Evolutionary conservation across 2,797 vertebrate species (phyloP).

Genomic region (Emys orbicularis): DNA sequence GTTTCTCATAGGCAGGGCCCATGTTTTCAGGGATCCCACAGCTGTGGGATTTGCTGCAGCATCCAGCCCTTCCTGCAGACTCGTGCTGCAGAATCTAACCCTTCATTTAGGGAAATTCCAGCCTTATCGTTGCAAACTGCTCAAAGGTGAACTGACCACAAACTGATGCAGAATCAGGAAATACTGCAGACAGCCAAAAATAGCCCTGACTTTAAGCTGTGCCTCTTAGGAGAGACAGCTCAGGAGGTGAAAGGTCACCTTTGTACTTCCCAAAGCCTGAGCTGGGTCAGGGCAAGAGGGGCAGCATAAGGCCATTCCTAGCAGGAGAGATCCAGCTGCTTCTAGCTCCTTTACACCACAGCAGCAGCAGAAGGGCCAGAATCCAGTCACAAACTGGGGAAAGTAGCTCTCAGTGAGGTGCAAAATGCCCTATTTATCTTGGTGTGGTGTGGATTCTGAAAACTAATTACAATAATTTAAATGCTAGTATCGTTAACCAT

Average conservation of each 20-base stretch:
- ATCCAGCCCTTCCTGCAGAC: not conserved
- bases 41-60: not conserved
- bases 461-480: too few relatives aligned
- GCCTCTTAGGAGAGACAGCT: not conserved
- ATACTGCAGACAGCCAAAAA: fast-evolving
- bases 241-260: not conserved
- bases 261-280: not conserved
- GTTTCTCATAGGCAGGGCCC: fast-evolving
- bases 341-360: not conserved
- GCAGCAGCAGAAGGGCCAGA: not conserved
- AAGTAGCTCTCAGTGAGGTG: not conserved
- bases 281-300: not conserved
- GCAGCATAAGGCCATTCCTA: not conserved
- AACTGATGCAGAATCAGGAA: fast-evolving
- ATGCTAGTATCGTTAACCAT: not conserved
- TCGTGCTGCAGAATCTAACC: fast-evolving
- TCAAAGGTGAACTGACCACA: not conserved
- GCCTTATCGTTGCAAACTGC: fast-evolving
- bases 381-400: not conserved
- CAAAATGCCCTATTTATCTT: not conserved
- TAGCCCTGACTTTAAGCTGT: not conserved
- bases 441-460: not conserved
- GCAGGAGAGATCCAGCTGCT: not conserved
- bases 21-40: fast-evolving
- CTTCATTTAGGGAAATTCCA: not conserved